Conservation (phyloP, 2,888 invertebrate species). For the Caenorhabditis imperialis region DNA sequence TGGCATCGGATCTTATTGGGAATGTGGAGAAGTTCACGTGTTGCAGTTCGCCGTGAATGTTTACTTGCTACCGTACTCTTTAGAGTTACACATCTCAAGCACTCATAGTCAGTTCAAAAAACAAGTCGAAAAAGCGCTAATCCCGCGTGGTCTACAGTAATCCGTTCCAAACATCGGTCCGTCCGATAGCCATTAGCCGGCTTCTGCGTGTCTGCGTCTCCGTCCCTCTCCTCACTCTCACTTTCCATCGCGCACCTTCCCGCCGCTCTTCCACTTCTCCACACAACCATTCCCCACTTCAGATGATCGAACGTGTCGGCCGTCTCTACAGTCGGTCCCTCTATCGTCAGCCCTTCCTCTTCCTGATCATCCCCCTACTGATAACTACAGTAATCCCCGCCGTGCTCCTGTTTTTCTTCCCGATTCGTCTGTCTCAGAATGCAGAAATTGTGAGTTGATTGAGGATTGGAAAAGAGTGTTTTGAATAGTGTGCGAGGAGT, state of each 20-base stretch:
- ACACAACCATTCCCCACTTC: too few species aligned
- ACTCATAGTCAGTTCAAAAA: too few species aligned
- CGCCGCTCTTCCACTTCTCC: background rate
- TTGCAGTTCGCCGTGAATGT: too few species aligned
- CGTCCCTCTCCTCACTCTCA: background rate
- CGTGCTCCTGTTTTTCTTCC: conserved; percentile 52
- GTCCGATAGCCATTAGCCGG: conserved; percentile 33
- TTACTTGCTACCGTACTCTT: too few species aligned
- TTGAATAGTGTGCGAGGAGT: background rate
- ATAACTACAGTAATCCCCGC: conserved; percentile 60
- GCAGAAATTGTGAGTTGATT: conserved; percentile 74
- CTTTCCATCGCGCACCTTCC: background rate
- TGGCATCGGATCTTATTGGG: too few species aligned
- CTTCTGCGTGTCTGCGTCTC: conserved; percentile 14
- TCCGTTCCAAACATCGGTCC: too few species aligned
- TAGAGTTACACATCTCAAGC: too few species aligned
- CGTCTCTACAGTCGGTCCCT: conserved; percentile 48
- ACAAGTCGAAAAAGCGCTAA: too few species aligned
- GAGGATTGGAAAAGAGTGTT: too few species aligned
- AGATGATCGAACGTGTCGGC: conserved; percentile 48
- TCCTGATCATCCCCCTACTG: conserved; percentile 60
- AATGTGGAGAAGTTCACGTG: too few species aligned
- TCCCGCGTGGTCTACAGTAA: background rate
- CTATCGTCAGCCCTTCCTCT: conserved; percentile 49
- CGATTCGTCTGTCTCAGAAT: conserved; percentile 66